Conservation (phyloP, 2,888 invertebrate genomes). For the Nebria brevicollis region DNA sequence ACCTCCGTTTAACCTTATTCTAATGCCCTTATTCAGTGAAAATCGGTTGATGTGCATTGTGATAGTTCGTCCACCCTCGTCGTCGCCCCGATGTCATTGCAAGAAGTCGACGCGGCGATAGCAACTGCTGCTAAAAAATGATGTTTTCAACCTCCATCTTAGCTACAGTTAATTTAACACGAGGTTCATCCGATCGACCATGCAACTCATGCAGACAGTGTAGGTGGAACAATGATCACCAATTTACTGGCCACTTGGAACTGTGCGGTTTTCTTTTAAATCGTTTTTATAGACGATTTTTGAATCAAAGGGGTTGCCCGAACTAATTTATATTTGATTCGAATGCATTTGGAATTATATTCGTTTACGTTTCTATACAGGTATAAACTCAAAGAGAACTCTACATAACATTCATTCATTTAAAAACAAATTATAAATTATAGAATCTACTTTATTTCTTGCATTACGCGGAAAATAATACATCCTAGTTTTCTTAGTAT, state of each 20-base stretch:
- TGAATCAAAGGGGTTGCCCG: constrained; percentile 40
- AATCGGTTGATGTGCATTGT: constrained; percentile 60
- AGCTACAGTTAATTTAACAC: constrained; percentile 65
- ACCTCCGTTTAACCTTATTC: constrained; percentile 59
- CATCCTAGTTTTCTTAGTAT: no score
- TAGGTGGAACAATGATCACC: background rate
- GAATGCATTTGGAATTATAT: constrained; percentile 30
- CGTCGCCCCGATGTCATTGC: constrained; percentile 58
- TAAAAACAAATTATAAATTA: no score
- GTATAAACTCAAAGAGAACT: background rate
- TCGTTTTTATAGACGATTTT: constrained; percentile 44
- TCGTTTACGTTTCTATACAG: constrained; percentile 29
- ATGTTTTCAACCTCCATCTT: constrained; percentile 64
- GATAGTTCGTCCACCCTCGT: constrained; percentile 64
- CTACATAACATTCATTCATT: no score
- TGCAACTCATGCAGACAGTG: constrained; percentile 47
- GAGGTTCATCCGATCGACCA: constrained; percentile 52
- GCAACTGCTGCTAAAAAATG: constrained; percentile 62
- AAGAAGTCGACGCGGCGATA: constrained; percentile 57
- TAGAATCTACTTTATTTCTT: no score
- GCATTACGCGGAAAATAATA: no score
- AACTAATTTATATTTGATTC: constrained; percentile 45
- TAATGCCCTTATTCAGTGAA: constrained; percentile 55
- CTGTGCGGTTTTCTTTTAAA: constrained; percentile 43
- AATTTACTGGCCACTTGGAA: constrained; percentile 17